Evolutionary conservation across 53 echinoderm and acorn worm genomes (phyloP).

Genomic region (Arbacia lixula): DNA sequence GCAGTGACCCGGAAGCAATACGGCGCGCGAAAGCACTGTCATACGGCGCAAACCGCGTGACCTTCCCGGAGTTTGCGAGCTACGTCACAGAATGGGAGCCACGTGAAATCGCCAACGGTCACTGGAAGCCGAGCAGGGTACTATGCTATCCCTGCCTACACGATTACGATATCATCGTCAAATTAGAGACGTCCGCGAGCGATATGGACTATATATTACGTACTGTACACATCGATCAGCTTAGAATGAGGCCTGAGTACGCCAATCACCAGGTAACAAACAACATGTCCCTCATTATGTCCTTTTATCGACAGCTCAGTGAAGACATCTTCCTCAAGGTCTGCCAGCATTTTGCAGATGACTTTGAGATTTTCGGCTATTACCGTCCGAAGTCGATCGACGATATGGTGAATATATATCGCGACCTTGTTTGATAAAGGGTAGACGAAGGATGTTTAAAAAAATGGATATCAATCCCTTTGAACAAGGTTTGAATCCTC

Average conservation of each 20-base stretch:
- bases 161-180: slow-evolving; percentile 36
- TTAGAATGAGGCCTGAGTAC: not conserved
- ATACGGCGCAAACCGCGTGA: not conserved
- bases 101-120: not conserved
- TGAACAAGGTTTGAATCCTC: no score
- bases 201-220: slow-evolving; percentile 2
- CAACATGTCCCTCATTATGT: not conserved
- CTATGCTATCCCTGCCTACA: slow-evolving; percentile 35
- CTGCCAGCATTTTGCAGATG: not conserved
- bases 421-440: no score
- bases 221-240: not conserved
- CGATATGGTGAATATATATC: no score
- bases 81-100: not conserved
- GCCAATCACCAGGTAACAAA: slow-evolving; percentile 3
- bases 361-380: slow-evolving; percentile 40
- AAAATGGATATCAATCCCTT: no score
- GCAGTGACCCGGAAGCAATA: no score
- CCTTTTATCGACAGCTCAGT: not conserved
- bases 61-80: slow-evolving; percentile 19
- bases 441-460: no score
- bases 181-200: slow-evolving; percentile 25
- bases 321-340: slow-evolving; percentile 24
- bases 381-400: slow-evolving; percentile 33
- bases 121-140: slow-evolving; percentile 36
- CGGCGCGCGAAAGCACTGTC: not conserved